Conservation (phyloP, 2,797 vertebrate species). For the Onychomys leucogaster region DNA sequence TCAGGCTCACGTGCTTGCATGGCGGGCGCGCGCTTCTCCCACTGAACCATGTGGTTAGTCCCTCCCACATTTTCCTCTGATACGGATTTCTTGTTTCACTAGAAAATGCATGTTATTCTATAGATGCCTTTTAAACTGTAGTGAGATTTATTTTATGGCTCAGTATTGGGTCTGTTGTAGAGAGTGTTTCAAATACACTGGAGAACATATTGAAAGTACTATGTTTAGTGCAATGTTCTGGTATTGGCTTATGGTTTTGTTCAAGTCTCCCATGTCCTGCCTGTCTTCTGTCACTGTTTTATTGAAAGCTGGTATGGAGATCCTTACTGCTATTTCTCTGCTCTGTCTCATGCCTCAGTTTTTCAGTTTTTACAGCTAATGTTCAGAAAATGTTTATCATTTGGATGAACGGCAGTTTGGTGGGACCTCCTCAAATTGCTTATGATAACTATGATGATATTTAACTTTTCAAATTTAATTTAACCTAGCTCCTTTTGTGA, state of each 20-base stretch:
- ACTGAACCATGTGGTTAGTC: no score
- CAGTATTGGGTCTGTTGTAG: background rate
- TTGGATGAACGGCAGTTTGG: constrained; percentile 60
- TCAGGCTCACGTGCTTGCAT: background rate
- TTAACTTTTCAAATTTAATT: constrained; percentile 59
- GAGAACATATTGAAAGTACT: background rate
- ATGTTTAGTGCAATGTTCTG: background rate
- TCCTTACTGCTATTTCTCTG: background rate
- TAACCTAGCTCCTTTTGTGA: constrained; percentile 14
- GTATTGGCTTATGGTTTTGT: background rate
- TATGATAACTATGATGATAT: constrained; percentile 50
- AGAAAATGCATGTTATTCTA: background rate
- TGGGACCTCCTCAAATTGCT: constrained; percentile 40
- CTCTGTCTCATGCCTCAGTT: background rate
- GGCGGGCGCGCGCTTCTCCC: accelerated
- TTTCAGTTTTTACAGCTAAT: constrained; percentile 42
- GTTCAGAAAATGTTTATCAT: constrained; percentile 60
- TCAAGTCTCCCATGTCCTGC: background rate
- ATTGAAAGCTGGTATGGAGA: background rate
- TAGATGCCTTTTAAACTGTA: background rate
- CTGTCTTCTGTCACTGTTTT: background rate
- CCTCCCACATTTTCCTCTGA: background rate
- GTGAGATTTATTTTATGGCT: constrained; percentile 18
- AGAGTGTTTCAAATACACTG: background rate
- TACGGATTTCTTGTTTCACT: background rate